Evolutionary conservation across 2,888 invertebrate genomes (phyloP), one percentile per base, ranked within the genome.

Genomic region (Cataglyphis altisquamis): DNA sequence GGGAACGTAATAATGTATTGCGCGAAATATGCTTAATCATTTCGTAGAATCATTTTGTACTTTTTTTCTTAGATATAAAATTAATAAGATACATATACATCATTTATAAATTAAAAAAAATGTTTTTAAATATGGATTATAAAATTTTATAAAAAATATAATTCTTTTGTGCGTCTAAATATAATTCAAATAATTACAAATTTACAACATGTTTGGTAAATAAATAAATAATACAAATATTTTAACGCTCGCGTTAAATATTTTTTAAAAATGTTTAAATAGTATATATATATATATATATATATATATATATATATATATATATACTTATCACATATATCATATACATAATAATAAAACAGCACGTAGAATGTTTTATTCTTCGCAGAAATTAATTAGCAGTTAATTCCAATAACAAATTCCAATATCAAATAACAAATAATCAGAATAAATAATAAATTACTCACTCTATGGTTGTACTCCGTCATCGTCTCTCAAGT

Each of bases 21-120:
- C 25, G 21, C 72, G 60, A 60, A 32, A 57, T 72, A 57, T 70
- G 29, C 9, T 78, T 60, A 70, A 60, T 80, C 78, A 60, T 72
- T 80, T 72, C 21, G 57, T 57, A 21, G 18, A 25, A 25, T 25
- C 25, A 25, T 25, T 25, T 25, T 25, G 1, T 25, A 25, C 25
- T 25, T 41, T 45, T 45, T 15, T 41, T 41, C 10, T 45, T 45
- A 3, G 15, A 18, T 48, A 48, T 48, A 18, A 48, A 48, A 48
- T 48, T 48, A 18, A 15, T 45, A 15, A 45, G 4, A 45, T 45
- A 45, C 12, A 45, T 15, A 4, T 45, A 18, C 15, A 45, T 45
- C 0, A 15, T 15, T 18, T 41, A 41, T 41, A 45, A 45, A 45
- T 45, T 45, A 1, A 25, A 25, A 25, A 25, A 25, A 25, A 25